Evolutionary conservation across 1,140 invertebrate genomes (phyloP).

Genomic region (Sitobion miscanthi): DNA sequence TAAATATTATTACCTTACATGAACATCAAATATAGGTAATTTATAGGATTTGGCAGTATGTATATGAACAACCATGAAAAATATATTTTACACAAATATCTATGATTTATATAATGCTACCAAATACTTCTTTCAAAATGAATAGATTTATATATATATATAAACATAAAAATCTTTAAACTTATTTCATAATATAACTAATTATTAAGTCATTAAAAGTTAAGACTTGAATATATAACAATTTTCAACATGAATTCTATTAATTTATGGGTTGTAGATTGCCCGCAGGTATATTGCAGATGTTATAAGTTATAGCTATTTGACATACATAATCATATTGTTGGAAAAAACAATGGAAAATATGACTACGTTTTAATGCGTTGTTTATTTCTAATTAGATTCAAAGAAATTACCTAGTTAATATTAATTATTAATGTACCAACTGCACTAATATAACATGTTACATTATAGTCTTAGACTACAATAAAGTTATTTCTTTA

Average conservation of each 20-base stretch:
- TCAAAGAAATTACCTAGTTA: background rate
- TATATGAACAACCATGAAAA: too few species aligned
- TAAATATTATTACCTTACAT: too few species aligned
- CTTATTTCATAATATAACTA: too few species aligned
- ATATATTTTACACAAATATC: too few species aligned
- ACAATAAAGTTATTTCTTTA: background rate
- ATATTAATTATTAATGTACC: slow-evolving; percentile 33
- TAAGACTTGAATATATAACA: background rate
- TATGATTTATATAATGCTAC: background rate
- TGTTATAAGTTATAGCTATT: background rate
- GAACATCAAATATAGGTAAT: too few species aligned
- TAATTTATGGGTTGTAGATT: background rate
- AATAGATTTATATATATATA: too few species aligned
- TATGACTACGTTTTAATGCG: background rate
- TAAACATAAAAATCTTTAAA: too few species aligned
- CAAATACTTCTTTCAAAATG: background rate
- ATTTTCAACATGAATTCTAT: background rate
- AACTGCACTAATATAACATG: background rate
- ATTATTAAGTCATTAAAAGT: background rate
- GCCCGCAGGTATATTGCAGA: background rate
- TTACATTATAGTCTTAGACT: background rate
- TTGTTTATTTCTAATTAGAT: background rate
- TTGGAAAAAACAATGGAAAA: background rate
- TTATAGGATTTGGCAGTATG: too few species aligned
- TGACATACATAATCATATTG: background rate